These are phyloP conservation scores for Diachasma alloeum DNA, from an alignment of 1,140 invertebrate species.

Conservation along the genomic window DNA sequence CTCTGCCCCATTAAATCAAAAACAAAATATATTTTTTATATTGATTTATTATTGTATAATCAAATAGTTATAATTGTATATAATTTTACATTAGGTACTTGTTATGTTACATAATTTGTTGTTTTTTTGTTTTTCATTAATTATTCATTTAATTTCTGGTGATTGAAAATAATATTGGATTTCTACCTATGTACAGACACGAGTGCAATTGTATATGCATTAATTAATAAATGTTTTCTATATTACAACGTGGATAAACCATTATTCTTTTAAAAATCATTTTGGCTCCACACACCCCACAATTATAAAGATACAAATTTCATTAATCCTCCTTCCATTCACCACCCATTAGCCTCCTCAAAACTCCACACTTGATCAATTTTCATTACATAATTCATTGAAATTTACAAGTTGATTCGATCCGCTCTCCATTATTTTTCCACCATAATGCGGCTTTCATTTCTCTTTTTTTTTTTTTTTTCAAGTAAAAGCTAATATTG, in stretches of 20 bases:
- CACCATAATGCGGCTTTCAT: conserved; percentile 49
- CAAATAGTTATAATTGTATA: conserved; percentile 62
- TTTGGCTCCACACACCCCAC: conserved; percentile 36
- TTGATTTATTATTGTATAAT: conserved; percentile 48
- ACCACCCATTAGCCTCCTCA: conserved; percentile 52
- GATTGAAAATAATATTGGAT: conserved; percentile 63
- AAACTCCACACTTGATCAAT: conserved; percentile 27
- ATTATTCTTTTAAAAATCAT: conserved; percentile 45
- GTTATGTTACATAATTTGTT: conserved; percentile 59
- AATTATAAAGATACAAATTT: conserved; percentile 1
- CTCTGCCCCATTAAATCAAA: not conserved
- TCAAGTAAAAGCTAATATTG: conserved; percentile 63
- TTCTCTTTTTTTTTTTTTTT: conserved; percentile 12
- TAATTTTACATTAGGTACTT: conserved; percentile 63
- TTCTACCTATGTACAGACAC: conserved; percentile 63
- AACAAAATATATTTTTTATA: conserved; percentile 13
- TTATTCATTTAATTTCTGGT: conserved; percentile 35
- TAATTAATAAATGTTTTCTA: conserved; percentile 55
- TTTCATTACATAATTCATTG: not conserved
- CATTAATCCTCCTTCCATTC: not conserved
- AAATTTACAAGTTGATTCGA: conserved; percentile 8
- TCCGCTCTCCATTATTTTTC: conserved; percentile 42
- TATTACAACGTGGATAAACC: conserved; percentile 48
- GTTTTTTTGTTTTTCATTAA: not conserved
- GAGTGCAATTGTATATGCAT: conserved; percentile 60